Base-by-base conservation (phyloP, 2,888 invertebrate species). In the Ariolimax columbianus region DNA sequence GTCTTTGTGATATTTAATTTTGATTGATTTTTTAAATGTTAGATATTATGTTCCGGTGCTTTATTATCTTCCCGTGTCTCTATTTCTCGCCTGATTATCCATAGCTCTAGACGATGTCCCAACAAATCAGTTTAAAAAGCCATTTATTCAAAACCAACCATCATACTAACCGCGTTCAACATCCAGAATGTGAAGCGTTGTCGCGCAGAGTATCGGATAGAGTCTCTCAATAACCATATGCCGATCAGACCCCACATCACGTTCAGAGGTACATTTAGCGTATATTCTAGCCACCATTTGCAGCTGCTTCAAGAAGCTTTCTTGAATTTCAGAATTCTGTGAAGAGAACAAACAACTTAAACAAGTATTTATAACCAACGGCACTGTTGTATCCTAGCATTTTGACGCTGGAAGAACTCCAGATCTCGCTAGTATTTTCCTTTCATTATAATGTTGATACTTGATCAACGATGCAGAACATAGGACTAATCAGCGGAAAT, bases 361-460 rank as follows among this genome's bases (percentile, higher is more conserved):
- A 30, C 75, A 51, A 51, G 30, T 17, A 55, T 51, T 30, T 75
- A 75, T 51, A 75, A 75, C 75, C 51, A 51, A 75, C 51, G 75
- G 75, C 51, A 6, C 30, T 51, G 23, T 33, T 47, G 19, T 51
- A 26, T 75, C 17, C 17, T 33, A 0, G 17, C 4, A 23, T 30
- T 47, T 26, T 38, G 26, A 30, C 40, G 47, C 38, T 63, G 19
- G 14, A 59, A 63, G 9, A 78, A 17, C 38, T 40, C 14, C 63
- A 63, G 38, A 63, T 40, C 43, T 33, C n/a, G 19, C 11, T 17
- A 40, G 40, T 78, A 63, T 78, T 78, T 78, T 78, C 43, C 78
- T 78, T 78, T 78, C 78, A 78, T 78, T 78, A 78, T 63, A 78
- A 59, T 78, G 78, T 78, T 78, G 63, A 63, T 40, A 63, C 63